Base-by-base conservation (phyloP, 2,113 vertebrate species). In the Ochotona princeps region DNA sequence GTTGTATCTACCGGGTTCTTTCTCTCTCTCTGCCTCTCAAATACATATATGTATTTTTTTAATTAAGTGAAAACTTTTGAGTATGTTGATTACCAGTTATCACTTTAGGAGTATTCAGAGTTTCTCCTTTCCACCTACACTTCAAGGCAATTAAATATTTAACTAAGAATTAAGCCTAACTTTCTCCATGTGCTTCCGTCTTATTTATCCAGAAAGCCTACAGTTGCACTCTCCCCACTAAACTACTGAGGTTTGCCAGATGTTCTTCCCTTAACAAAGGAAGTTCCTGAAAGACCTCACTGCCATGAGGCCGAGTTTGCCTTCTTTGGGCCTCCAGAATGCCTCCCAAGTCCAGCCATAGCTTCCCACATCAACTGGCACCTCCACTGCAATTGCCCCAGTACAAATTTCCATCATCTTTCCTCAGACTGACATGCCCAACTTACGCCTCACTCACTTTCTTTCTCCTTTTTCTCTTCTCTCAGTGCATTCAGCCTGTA, bases 161-260 rank as follows among this genome's bases (percentile, higher is more conserved):
- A 21, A 57, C 47, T 66, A 83, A 70, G 49, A 82, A 84, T 60
- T 73, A 88, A 89, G 11, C 17, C 74, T 87, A 66, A 75, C 65
- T 90, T 78, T 72, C 38, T 86, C 72, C 67, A 49, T 25, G 20
- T 69, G 38, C 65, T 85, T 92, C 76, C 69, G 69, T 84, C 44
- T 35, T 30, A 74, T 9, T 78, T 61, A 61, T 38, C 54, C 72
- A n/a, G 51, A 87, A 94, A 74, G 15, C 26, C 66, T n/a, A 32
- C 49, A 83, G 44, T 44, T 67, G 25, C 35, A 54, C 38, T 20
- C 18, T 18, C 47, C 23, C 75, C 44, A 49, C 54, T 35, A 26
- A 92, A 25, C 30, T 82, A 70, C 13, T 54, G 79, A 54, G 32
- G 23, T 28, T 69, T 76, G 20, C 66, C 21, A 72, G 51, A 14